These are phyloP conservation scores for Sebastes schlegelii DNA, from an alignment of 2,113 vertebrate species.

Conservation along the genomic window DNA sequence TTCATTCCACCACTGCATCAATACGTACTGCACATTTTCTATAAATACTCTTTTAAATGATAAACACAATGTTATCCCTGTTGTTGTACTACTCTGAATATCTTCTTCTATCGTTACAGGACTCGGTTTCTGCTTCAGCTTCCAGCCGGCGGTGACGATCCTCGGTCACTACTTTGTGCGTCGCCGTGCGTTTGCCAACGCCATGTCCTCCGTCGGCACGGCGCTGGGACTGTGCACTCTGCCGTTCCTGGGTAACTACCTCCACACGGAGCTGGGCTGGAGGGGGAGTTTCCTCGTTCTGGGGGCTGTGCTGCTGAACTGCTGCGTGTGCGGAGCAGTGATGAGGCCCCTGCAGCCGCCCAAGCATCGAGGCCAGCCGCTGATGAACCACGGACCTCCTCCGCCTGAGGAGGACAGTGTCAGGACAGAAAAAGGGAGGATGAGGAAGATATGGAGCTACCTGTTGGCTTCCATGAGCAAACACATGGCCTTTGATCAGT, in stretches of 20 bases:
- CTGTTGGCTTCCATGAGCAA: slow-evolving; percentile 67
- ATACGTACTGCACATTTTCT: background rate
- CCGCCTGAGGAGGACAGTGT: slow-evolving; percentile 11
- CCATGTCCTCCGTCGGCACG: slow-evolving; percentile 89
- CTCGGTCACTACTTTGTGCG: slow-evolving; percentile 92
- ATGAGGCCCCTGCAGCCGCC: slow-evolving; percentile 88
- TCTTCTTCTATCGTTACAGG: slow-evolving; percentile 75
- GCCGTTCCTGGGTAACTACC: slow-evolving; percentile 88
- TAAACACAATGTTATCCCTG: background rate
- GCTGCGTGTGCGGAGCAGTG: slow-evolving; percentile 92
- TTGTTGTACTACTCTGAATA: background rate
- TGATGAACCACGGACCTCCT: slow-evolving; percentile 58
- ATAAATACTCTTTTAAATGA: background rate
- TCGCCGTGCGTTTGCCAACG: slow-evolving; percentile 88
- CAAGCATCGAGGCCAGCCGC: slow-evolving; percentile 47
- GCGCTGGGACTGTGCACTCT: slow-evolving; percentile 90
- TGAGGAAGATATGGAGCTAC: slow-evolving; percentile 1
- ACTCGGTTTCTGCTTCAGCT: slow-evolving; percentile 93
- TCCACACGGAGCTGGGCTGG: slow-evolving; percentile 91
- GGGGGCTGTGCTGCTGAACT: slow-evolving; percentile 90
- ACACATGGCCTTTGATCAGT: slow-evolving; percentile 93
- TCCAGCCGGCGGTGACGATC: slow-evolving; percentile 90
- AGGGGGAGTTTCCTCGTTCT: slow-evolving; percentile 93
- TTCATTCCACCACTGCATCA: background rate
- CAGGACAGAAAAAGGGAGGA: slow-evolving; percentile 15